phyloP scores from a whole-genome alignment of 2,888 invertebrate species.

The Scaptodrosophila latifasciaeformis region DNA sequence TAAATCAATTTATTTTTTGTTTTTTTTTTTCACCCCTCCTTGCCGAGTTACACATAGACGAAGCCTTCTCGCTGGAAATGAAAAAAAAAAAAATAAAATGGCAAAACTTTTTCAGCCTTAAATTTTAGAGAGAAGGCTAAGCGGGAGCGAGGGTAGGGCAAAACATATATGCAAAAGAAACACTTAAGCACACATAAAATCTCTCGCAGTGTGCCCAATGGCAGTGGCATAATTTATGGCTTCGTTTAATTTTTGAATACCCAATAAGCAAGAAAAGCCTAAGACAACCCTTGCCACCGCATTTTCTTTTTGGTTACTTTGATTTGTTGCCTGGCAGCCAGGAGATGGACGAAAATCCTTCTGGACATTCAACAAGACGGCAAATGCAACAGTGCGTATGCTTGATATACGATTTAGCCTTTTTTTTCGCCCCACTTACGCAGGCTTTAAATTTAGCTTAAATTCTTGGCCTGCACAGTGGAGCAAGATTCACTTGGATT shows the following conservation, averaged over 20 bases:
- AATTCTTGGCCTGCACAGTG: no score
- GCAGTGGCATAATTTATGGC: slow-evolving; percentile 55
- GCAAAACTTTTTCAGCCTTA: no score
- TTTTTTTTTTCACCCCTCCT: no score
- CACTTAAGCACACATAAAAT: slow-evolving; percentile 30
- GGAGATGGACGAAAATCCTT: no score
- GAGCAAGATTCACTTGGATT: no score
- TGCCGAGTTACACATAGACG: no score
- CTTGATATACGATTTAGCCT: slow-evolving; percentile 40
- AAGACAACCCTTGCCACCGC: neutral
- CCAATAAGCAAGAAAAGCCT: slow-evolving; percentile 4
- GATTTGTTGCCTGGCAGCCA: neutral
- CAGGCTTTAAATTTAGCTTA: slow-evolving; percentile 23
- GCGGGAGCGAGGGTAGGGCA: no score
- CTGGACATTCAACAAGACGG: neutral
- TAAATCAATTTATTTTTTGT: no score
- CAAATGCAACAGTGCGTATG: slow-evolving; percentile 53
- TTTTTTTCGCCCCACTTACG: slow-evolving; percentile 1
- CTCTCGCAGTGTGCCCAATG: slow-evolving; percentile 40
- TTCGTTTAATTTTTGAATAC: slow-evolving; percentile 57
- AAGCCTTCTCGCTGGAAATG: no score
- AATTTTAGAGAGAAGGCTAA: no score
- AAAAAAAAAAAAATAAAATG: no score
- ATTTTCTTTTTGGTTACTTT: slow-evolving; percentile 2
- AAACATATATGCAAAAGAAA: slow-evolving; percentile 53